phyloP scores from a whole-genome alignment of 2,797 vertebrate species.

The Acropternis orthonyx region DNA sequence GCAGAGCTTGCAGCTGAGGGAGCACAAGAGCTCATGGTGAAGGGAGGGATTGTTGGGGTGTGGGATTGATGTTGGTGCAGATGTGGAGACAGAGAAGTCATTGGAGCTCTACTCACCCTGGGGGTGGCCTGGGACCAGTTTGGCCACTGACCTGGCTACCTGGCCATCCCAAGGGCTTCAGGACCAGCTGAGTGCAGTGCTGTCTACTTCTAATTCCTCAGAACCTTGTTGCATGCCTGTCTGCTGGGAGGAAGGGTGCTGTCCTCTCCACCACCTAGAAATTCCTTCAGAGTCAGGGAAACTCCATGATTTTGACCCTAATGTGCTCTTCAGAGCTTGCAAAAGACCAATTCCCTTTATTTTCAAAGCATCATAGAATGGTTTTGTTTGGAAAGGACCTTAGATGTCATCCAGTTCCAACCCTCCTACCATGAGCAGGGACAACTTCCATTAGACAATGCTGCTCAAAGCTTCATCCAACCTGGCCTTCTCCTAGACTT shows the following conservation, averaged over 20 bases:
- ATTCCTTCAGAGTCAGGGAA: background rate
- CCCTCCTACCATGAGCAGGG: background rate
- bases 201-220: background rate
- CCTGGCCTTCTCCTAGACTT: background rate
- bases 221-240: background rate
- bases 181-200: background rate
- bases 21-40: background rate
- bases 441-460: background rate
- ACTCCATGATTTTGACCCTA: background rate
- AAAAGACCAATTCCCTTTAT: background rate
- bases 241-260: background rate
- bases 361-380: background rate
- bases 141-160: background rate
- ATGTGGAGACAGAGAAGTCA: background rate
- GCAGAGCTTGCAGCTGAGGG: background rate
- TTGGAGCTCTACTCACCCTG: background rate
- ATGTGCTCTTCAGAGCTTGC: background rate
- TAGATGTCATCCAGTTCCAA: background rate
- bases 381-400: background rate
- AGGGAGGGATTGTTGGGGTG: rapidly evolving
- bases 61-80: background rate
- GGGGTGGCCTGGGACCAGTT: background rate
- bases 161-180: background rate
- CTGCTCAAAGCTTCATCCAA: background rate
- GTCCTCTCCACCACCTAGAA: background rate